These are phyloP conservation scores for Andricus curvator DNA, from an alignment of 2,888 invertebrate species.

Conservation along the genomic window DNA sequence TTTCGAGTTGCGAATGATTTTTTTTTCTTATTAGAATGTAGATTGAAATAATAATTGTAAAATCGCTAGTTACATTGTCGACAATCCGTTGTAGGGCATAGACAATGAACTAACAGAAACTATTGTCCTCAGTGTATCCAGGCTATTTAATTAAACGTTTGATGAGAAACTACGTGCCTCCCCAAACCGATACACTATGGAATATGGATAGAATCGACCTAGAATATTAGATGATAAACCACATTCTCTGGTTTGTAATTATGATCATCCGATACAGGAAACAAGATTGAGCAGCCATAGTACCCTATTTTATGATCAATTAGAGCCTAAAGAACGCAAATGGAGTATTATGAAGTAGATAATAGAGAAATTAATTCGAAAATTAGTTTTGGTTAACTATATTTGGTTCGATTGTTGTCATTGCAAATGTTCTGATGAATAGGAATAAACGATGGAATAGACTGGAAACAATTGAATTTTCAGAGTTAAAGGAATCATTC, in stretches of 20 bases:
- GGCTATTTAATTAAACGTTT: constrained; percentile 25
- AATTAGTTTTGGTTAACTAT: neutral
- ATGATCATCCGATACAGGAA: neutral
- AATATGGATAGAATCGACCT: constrained; percentile 12
- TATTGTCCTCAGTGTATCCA: constrained; percentile 8
- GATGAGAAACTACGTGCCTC: neutral
- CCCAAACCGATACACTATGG: neutral
- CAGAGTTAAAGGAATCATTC: neutral
- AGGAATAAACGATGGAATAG: neutral
- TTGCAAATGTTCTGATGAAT: neutral
- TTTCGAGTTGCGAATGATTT: too few species aligned
- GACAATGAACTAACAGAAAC: neutral
- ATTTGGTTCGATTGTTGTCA: neutral
- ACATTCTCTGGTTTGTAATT: constrained; percentile 26
- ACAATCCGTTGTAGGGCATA: neutral
- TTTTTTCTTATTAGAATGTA: neutral
- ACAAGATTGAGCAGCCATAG: neutral
- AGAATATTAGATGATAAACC: constrained; percentile 6
- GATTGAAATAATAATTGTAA: neutral
- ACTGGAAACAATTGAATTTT: neutral
- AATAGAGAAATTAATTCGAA: neutral
- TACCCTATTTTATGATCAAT: neutral
- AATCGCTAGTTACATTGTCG: neutral
- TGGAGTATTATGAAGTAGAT: neutral
- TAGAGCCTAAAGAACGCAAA: neutral